Base-by-base conservation (phyloP, 2,797 vertebrate species). In the Sparus aurata region DNA sequence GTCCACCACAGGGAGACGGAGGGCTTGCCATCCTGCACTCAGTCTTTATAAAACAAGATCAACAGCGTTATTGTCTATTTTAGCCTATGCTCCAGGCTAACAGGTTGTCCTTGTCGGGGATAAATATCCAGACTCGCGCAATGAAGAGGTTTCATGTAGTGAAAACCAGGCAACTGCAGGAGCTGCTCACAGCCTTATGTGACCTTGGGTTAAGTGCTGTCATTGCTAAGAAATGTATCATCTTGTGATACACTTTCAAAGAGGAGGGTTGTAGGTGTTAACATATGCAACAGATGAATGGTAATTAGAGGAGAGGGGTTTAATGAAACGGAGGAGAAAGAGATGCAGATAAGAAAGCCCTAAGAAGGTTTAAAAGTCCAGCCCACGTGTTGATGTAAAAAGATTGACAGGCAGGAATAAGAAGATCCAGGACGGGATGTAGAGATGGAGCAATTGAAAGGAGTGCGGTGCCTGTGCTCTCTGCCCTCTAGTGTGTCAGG, bases 401-500 rank as follows among this genome's bases (percentile, higher is more conserved):
- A 77, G 73, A 79, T 22, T 78, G 80, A 84, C 58, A 4, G 52
- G 60, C 13, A 58, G 54, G 60, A 53, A 63, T 34, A 75, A 18
- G 68, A 74, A 27, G 74, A 68, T 7, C 38, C 12, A 22, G 41
- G 75, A 20, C 16, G 17, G 63, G 67, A 75, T 75, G 78, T 75
- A 68, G 74, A 87, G 77, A 87, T 10, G 66, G 83, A 76, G 83
- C 67, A 77, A 71, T 72, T 79, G 83, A 80, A 58, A 43, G 63
- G 71, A 60, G 77, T 61, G 64, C 5, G 3, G 66, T 9, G 71
- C 66, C 22, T 69, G 70, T 75, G 79, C 80, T 86, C 81, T 76
- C 71, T 86, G 85, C 81, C 88, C 87, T 88, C 76, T 34, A 34
- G 69, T 82, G 82, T 89, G 85, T 87, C 85, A 77, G 75, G 85